Evolutionary conservation across 1,140 invertebrate genomes (phyloP), one percentile per base, ranked within the genome.

Genomic region (Trichomalopsis sarcophagae): DNA sequence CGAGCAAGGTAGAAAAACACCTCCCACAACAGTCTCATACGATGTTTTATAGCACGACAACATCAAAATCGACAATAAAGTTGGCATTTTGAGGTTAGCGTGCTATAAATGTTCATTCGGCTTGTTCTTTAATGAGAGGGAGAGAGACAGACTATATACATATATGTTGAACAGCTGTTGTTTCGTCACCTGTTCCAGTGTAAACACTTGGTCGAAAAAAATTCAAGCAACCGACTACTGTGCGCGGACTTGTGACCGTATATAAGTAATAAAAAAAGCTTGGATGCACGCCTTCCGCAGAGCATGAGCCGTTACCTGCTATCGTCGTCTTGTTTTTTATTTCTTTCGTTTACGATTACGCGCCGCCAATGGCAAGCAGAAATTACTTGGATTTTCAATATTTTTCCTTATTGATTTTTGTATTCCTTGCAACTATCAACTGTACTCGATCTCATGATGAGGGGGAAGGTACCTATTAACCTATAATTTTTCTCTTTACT

Each of bases 401-500:
- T 78, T 33, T 84, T 47, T 75, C 27, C 36, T 55, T 82, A 11
- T 21, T 82, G 23, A 14, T 76, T 71, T 68, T 73, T 33, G 23
- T 85, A 82, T 55, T 69, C 55, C 30, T 82, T n/a, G 11, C 13
- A 40, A 36, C 40, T 27, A 40, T 85, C 66, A 85, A 47, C 44
- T 47, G 0, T 44, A 77, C 30, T 78, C n/a, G 69, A 33, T 82
- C 80, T n/a, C 33, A 36, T 36, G 55, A 78, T 50, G 5, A 62
- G 23, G 62, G 17, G 30, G n/a, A 85, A 85, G 84, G 84, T 85
- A 85, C 78, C 71, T 7, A 68, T 68, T 84, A 1, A 10, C 27
- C 69, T 44, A 21, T 40, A 33, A 33, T 78, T 78, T 30, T 50
- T n/a, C 3, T 9, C 5, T 74, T 79, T 62, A 2, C 10, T 21